Conservation (phyloP, 2,888 invertebrate genomes). For the Herminia tarsipennalis region DNA sequence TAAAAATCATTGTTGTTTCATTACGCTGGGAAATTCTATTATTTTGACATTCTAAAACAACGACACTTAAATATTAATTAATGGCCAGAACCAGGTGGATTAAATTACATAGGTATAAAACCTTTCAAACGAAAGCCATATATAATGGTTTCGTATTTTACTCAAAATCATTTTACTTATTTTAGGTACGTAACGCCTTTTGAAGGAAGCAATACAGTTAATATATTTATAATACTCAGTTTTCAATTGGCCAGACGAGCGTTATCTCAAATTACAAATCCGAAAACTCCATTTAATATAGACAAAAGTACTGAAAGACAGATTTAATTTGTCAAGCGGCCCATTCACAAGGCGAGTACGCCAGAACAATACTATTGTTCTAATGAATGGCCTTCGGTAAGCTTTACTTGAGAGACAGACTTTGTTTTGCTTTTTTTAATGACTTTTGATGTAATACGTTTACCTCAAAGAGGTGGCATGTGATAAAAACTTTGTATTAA, state of each 20-base stretch:
- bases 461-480: conserved; percentile 28
- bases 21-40: too few species aligned
- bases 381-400: conserved; percentile 40
- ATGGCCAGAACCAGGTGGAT: too few species aligned
- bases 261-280: conserved; percentile 35
- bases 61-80: too few species aligned
- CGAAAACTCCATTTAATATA: conserved; percentile 43
- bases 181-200: too few species aligned
- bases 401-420: conserved; percentile 24
- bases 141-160: too few species aligned
- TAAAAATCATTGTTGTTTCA: too few species aligned
- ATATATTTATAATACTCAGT: conserved; percentile 20
- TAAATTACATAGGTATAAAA: too few species aligned
- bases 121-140: not conserved
- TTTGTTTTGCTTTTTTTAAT: conserved; percentile 21
- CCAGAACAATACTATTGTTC: conserved; percentile 41
- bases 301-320: conserved; percentile 42
- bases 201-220: not conserved
- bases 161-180: too few species aligned
- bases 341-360: conserved; percentile 29
- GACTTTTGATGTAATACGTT: conserved; percentile 13
- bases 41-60: too few species aligned
- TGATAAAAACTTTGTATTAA: too few species aligned
- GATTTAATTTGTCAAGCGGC: conserved; percentile 50
- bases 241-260: conserved; percentile 25